phyloP scores from a whole-genome alignment of 2,797 vertebrate species.

The Notolabrus celidotus region DNA sequence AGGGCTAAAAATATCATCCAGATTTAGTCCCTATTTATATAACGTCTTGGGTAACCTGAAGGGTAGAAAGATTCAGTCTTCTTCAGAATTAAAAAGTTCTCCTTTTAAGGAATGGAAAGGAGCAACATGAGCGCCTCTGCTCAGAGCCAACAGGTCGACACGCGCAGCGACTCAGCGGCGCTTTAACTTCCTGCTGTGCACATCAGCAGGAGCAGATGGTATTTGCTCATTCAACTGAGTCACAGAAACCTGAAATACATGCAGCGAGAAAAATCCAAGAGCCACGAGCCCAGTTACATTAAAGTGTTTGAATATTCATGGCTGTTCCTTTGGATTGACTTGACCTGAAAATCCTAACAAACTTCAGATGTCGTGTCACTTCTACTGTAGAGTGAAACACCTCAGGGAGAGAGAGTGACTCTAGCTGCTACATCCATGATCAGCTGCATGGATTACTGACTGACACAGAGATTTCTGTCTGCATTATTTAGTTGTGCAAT shows the following conservation, averaged over 20 bases:
- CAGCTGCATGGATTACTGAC: neutral
- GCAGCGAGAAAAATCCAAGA: constrained; percentile 14
- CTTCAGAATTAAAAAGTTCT: constrained; percentile 9
- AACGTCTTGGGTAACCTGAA: neutral
- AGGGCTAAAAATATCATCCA: neutral
- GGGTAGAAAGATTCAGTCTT: neutral
- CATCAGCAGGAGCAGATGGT: constrained; percentile 65
- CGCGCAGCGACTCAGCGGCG: constrained; percentile 28
- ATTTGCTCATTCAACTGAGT: constrained; percentile 62
- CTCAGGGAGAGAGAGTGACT: neutral
- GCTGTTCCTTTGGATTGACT: neutral
- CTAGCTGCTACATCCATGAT: constrained; percentile 1
- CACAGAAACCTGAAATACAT: constrained; percentile 46
- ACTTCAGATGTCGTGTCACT: constrained; percentile 1
- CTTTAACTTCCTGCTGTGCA: constrained; percentile 34
- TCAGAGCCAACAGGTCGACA: constrained; percentile 58
- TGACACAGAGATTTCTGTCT: constrained; percentile 9
- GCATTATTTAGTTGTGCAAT: neutral
- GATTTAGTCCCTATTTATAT: neutral
- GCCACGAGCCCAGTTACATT: constrained; percentile 21
- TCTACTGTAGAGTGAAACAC: neutral
- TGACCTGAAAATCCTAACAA: constrained; percentile 1
- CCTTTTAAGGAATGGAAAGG: constrained; percentile 53
- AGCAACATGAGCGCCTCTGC: constrained; percentile 16
- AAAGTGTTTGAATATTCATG: constrained; percentile 26